Evolutionary conservation across 2,113 vertebrate genomes (phyloP).

Genomic region (Callaeas wilsoni): DNA sequence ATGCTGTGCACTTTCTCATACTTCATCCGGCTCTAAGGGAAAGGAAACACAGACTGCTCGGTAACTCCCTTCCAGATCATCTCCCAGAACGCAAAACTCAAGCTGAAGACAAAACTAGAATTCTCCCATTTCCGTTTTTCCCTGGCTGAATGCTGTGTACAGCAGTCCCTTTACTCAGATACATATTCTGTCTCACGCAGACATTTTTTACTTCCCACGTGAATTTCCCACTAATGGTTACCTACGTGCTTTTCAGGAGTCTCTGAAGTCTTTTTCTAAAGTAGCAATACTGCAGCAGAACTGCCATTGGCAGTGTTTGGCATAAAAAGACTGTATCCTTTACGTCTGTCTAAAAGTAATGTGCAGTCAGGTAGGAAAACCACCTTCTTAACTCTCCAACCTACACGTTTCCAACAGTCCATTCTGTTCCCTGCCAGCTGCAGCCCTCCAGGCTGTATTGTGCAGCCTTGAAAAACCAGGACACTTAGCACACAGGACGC

Average conservation of each 20-base stretch:
- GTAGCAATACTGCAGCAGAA: neutral
- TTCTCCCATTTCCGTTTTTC: neutral
- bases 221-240: neutral
- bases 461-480: neutral
- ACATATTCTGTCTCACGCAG: neutral
- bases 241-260: neutral
- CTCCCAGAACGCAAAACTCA: neutral
- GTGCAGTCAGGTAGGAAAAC: neutral
- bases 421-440: neutral
- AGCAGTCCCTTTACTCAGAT: neutral
- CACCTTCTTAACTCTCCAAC: neutral
- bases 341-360: neutral
- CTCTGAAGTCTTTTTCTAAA: neutral
- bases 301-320: neutral
- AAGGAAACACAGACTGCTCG: neutral
- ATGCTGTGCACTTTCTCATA: slow-evolving; percentile 98
- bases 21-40: slow-evolving; percentile 93
- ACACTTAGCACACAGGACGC: neutral
- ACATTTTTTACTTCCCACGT: neutral
- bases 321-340: neutral
- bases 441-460: neutral
- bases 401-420: neutral
- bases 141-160: neutral
- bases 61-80: neutral
- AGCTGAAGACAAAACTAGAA: neutral